phyloP scores from a whole-genome alignment of 2,113 vertebrate species.

The Empidonax traillii region DNA sequence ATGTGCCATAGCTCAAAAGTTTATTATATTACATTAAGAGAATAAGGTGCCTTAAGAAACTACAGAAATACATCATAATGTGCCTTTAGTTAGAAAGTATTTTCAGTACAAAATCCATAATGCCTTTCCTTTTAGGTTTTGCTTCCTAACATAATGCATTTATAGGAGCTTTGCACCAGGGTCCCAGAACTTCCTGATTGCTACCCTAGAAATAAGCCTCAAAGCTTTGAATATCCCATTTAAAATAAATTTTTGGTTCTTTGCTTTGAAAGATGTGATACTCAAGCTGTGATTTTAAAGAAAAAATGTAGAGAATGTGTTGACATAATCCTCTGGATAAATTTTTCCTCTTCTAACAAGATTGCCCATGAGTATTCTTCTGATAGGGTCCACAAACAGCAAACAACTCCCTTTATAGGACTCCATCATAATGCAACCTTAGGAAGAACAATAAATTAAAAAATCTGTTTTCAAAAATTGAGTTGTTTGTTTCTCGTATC shows the following conservation, averaged over 20 bases:
- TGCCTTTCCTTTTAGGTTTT: not conserved
- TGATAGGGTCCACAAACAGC: conserved; percentile 8
- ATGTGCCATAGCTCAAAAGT: accelerated
- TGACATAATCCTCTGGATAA: not conserved
- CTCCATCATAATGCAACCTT: not conserved
- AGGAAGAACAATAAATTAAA: conserved; percentile 36
- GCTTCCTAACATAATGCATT: not conserved
- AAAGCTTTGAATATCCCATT: not conserved
- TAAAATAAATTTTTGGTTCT: not conserved
- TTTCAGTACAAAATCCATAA: not conserved
- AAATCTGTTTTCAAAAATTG: conserved; percentile 31
- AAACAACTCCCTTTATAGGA: not conserved
- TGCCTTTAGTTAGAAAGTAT: not conserved
- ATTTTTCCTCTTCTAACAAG: not conserved
- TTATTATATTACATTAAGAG: not conserved
- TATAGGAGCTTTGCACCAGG: not conserved
- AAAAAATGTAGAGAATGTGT: not conserved
- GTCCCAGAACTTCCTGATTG: not conserved
- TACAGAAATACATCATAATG: not conserved
- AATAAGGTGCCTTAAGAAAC: not conserved
- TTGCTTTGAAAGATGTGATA: not conserved
- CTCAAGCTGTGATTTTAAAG: not conserved
- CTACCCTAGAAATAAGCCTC: not conserved
- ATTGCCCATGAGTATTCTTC: not conserved
- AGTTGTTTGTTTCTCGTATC: not conserved